Evolutionary conservation across 2,113 vertebrate genomes (phyloP).

Genomic region (Hepsetus odoe): DNA sequence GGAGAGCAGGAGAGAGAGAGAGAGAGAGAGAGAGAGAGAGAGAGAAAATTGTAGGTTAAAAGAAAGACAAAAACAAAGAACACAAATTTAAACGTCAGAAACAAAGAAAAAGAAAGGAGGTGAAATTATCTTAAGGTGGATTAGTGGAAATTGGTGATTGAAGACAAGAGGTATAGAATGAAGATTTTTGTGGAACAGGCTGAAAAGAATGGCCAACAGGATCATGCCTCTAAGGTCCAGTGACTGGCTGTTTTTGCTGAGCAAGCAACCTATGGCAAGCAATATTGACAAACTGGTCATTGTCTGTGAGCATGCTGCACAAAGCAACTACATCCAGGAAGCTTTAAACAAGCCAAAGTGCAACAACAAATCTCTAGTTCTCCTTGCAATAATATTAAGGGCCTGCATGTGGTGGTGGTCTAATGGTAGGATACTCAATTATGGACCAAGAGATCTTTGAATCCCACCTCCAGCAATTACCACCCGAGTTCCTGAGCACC

Average conservation of each 20-base stretch:
- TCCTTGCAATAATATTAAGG: too few relatives aligned
- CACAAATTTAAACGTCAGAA: conserved; percentile 26
- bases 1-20: conserved; percentile 55
- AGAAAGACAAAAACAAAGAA: conserved; percentile 13
- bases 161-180: not conserved
- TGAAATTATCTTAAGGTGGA: not conserved
- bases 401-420: too few relatives aligned
- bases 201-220: not conserved
- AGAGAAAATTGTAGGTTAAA: conserved; percentile 13
- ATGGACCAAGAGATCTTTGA: too few relatives aligned
- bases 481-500: too few relatives aligned
- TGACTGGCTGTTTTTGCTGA: not conserved
- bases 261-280: not conserved
- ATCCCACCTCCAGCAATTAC: too few relatives aligned
- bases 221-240: conserved; percentile 9
- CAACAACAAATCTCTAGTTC: not conserved
- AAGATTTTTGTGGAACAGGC: not conserved
- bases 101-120: conserved; percentile 37
- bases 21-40: conserved; percentile 47
- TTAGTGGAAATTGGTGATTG: conserved; percentile 13
- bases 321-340: not conserved
- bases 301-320: conserved; percentile 21
- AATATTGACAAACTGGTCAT: conserved; percentile 20
- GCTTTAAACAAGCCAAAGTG: not conserved
- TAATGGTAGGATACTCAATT: too few relatives aligned